These are phyloP conservation scores for Itoplectis maculator DNA, from an alignment of 2,888 invertebrate species.

Conservation along the genomic window DNA sequence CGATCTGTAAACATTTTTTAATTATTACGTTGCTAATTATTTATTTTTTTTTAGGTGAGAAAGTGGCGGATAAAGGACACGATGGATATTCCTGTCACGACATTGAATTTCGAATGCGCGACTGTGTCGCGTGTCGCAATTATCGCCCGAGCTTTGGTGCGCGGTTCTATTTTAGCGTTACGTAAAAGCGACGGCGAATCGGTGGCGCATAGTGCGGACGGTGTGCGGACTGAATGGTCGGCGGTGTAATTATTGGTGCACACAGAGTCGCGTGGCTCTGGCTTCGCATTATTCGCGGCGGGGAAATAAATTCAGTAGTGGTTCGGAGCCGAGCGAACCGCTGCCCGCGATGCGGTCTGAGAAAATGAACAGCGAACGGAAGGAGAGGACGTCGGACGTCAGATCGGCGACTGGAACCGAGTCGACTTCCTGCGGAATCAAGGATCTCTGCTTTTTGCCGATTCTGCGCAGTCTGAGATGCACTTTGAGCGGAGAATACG, in stretches of 20 bases:
- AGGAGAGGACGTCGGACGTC: conserved; percentile 25
- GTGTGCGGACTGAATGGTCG: neutral
- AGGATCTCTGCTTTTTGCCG: conserved; percentile 70
- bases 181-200: conserved; percentile 17
- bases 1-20: conserved; percentile 79
- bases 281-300: neutral
- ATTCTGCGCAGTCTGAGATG: conserved; percentile 6
- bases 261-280: neutral
- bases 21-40: too few species aligned
- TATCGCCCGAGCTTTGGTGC: neutral
- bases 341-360: conserved; percentile 10
- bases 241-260: conserved; percentile 39
- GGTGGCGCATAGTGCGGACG: neutral
- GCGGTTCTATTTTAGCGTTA: conserved; percentile 6
- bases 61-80: too few species aligned
- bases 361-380: conserved; percentile 12
- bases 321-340: conserved; percentile 12
- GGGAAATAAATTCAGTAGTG: conserved; percentile 3
- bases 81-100: neutral
- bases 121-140: neutral
- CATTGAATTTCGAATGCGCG: neutral
- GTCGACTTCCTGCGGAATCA: conserved; percentile 55
- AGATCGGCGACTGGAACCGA: conserved; percentile 27
- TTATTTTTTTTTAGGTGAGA: too few species aligned
- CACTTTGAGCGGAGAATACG: conserved; percentile 30